Evolutionary conservation across 1,140 invertebrate genomes (phyloP).

Genomic region (Fopius arisanus): DNA sequence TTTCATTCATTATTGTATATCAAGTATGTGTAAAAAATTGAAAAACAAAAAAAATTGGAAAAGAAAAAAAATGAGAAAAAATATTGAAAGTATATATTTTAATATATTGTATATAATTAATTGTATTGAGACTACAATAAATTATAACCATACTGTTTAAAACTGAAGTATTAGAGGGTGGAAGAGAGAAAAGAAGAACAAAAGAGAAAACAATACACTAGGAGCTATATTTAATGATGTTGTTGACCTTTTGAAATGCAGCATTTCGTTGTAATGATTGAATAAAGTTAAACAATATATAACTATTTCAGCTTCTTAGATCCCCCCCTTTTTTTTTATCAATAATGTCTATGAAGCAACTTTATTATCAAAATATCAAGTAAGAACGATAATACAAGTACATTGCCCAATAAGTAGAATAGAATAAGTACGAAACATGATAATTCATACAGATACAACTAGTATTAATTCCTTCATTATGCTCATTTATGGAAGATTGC

Average conservation of each 20-base stretch:
- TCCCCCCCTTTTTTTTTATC: no score
- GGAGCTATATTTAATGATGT: constrained; percentile 62
- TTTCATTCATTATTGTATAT: constrained; percentile 28
- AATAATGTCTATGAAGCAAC: constrained; percentile 18
- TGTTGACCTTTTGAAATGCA: constrained; percentile 60
- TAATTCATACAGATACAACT: constrained; percentile 6
- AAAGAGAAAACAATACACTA: constrained; percentile 58
- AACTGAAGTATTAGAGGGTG: constrained; percentile 27
- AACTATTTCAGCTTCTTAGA: no score
- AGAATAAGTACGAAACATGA: background rate
- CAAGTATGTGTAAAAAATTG: constrained; percentile 46
- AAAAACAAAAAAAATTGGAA: constrained; percentile 11
- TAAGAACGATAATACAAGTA: constrained; percentile 18
- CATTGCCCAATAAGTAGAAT: background rate
- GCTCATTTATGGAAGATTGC: background rate
- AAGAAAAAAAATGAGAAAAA: constrained; percentile 25
- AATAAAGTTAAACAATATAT: constrained; percentile 60
- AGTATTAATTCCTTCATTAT: background rate
- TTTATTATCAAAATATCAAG: constrained; percentile 47
- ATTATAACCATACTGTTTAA: constrained; percentile 62
- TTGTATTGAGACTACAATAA: constrained; percentile 54
- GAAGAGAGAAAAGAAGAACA: constrained; percentile 38
- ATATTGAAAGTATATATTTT: constrained; percentile 63
- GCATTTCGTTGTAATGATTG: constrained; percentile 61
- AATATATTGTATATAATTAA: constrained; percentile 56